Evolutionary conservation across 2,797 vertebrate genomes (phyloP).

Genomic region (Crenuchus spilurus): DNA sequence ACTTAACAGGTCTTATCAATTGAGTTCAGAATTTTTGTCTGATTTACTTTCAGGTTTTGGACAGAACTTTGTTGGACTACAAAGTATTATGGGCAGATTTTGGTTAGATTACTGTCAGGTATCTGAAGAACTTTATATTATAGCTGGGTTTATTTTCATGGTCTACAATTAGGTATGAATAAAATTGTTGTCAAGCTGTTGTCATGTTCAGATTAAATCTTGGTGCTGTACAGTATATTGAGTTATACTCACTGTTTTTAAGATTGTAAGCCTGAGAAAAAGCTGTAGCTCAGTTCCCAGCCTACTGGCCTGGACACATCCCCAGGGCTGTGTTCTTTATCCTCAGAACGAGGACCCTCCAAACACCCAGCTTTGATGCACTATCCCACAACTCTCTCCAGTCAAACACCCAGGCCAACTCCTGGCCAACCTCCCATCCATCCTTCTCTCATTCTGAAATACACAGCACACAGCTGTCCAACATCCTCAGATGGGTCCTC

Average conservation of each 20-base stretch:
- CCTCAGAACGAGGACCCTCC: neutral
- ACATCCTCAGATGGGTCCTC: neutral
- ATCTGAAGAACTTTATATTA: no score
- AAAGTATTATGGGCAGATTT: no score
- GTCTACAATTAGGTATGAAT: neutral
- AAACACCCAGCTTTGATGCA: constrained; percentile 8
- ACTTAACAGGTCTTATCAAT: no score
- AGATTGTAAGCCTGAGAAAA: neutral
- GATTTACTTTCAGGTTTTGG: no score
- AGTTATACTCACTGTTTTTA: neutral
- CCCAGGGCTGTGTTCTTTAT: neutral
- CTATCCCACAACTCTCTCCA: neutral
- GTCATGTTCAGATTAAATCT: neutral
- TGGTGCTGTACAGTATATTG: neutral
- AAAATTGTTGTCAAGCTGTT: neutral
- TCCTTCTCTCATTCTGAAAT: constrained; percentile 9
- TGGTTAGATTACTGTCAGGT: no score
- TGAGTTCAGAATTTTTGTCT: no score
- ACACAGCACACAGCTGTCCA: constrained; percentile 1
- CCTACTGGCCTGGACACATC: neutral
- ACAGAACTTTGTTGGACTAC: no score
- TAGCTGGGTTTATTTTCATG: no score
- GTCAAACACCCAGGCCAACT: neutral
- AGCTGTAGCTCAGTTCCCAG: neutral
- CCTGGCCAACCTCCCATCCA: neutral